Evolutionary conservation across 1,140 invertebrate species (phyloP).

Genomic region (Pseudomyrmex cubaensis): DNA sequence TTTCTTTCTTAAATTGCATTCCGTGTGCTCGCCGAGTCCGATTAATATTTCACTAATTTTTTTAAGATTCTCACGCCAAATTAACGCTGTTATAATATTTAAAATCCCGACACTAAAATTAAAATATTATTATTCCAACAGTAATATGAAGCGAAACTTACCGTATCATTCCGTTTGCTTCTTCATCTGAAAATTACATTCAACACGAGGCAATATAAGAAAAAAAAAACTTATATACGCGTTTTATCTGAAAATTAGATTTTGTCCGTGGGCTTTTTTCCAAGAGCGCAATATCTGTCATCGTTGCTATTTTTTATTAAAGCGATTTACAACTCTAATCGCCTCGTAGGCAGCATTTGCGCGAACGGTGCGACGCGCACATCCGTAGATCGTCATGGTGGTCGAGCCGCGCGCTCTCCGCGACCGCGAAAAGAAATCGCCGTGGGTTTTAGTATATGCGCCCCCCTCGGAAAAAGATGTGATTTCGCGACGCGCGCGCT

Average conservation of each 20-base stretch:
- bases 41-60: neutral
- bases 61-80: neutral
- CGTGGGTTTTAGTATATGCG: neutral
- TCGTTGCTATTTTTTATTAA: no score
- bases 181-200: no score
- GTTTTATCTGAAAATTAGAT: no score
- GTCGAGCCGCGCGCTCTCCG: constrained; percentile 15
- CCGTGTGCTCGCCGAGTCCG: neutral
- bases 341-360: neutral
- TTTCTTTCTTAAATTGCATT: neutral
- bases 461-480: constrained; percentile 45
- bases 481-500: constrained; percentile 33
- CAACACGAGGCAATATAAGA: no score
- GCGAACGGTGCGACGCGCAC: neutral
- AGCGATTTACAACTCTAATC: neutral
- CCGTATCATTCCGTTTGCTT: no score
- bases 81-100: no score
- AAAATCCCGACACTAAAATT: no score
- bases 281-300: no score
- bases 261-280: no score
- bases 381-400: constrained; percentile 53
- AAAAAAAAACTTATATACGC: no score
- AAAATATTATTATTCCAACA: no score
- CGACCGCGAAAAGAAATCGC: constrained; percentile 37
- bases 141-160: no score